Evolutionary conservation across 2,888 invertebrate genomes (phyloP), one percentile per base, ranked within the genome.

Genomic region (Andrena trimmerana): DNA sequence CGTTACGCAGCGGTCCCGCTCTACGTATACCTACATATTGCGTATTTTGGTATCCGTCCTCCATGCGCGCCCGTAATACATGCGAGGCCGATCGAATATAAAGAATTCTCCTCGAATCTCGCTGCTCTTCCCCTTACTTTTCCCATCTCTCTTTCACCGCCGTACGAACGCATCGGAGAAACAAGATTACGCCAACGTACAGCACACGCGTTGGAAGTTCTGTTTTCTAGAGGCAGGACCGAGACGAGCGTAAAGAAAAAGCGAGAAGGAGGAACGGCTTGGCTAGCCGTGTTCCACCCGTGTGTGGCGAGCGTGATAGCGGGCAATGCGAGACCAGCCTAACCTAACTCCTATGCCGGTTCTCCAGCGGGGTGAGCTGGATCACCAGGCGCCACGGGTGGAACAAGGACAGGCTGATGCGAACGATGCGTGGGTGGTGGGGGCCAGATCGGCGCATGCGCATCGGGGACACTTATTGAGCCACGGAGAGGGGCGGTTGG

Each of bases 271-370:
- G 71, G 68, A 57, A 27, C 57, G 80, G 81, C 75, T 79, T 79
- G 86, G 86, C 86, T 92, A 93, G 94, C 92, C 93, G 91, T 91
- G 93, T 92, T 92, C 92, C 93, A 89, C 86, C 90, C 88, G 83
- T 81, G 57, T 57, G 24, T 57, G 73, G 52, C 80, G 86, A 88
- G 89, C 87, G 86, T 86, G 89, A 90, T 90, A 90, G 87, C 87
- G 90, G 86, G 83, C 90, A 90, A 91, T 91, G 90, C 88, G 87
- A 87, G 91, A 90, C 89, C 91, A 89, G 83, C 85, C 90, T 83
- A 91, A 90, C 89, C 89, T 90, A 90, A 92, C 92, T 90, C 90
- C 76, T 89, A 89, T 91, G 92, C 92, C 92, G 92, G 92, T 92
- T 92, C 91, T 92, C 90, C 91, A 88, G 88, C 87, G 73, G 80